Evolutionary conservation across 2,888 invertebrate species (phyloP).

Genomic region (Troides aeacus): DNA sequence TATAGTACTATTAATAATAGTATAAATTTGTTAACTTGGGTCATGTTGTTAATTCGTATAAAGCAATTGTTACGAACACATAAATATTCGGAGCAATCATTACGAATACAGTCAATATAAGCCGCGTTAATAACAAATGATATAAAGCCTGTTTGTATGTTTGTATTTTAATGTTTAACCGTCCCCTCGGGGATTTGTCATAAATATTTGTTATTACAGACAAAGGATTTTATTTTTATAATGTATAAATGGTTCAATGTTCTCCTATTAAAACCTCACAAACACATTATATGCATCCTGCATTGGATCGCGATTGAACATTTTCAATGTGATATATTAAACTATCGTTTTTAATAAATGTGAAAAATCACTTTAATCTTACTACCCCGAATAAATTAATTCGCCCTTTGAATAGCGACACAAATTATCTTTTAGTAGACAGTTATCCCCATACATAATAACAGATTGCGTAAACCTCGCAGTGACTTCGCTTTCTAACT

Average conservation of each 20-base stretch:
- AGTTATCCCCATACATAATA: conserved; percentile 13
- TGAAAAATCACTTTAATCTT: too few relatives aligned
- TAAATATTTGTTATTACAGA: background rate
- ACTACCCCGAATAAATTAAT: background rate
- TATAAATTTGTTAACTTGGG: too few relatives aligned
- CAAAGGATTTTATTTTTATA: background rate
- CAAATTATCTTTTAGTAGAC: background rate
- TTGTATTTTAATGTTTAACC: conserved; percentile 3
- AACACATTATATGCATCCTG: background rate
- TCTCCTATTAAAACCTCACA: background rate
- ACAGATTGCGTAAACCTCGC: conserved; percentile 10
- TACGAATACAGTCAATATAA: background rate
- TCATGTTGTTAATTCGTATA: background rate
- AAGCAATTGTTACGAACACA: background rate
- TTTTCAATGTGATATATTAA: background rate
- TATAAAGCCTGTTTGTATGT: background rate
- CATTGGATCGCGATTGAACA: background rate
- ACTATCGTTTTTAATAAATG: background rate
- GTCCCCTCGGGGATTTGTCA: background rate
- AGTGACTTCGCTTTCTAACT: conserved; percentile 11
- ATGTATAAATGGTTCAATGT: background rate
- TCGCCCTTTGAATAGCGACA: background rate
- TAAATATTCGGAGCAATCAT: background rate
- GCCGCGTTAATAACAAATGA: background rate
- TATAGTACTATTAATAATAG: too few relatives aligned